Conservation (phyloP, 2,888 invertebrate species). For the Macrophya annulata region DNA sequence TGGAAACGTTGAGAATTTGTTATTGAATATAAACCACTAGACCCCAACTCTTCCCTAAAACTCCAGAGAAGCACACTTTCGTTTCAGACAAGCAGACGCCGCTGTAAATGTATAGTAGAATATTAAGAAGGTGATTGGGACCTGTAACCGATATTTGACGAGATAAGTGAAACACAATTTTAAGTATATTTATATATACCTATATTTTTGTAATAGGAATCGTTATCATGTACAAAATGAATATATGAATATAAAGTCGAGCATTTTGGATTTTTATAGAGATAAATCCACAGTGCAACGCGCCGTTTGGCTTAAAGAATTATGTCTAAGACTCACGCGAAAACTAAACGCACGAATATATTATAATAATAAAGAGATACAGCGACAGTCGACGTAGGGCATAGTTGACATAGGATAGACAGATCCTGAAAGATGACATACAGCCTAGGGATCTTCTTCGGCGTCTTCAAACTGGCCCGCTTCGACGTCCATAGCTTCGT, state of each 20-base stretch:
- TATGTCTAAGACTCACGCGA: constrained; percentile 21
- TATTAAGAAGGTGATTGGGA: neutral
- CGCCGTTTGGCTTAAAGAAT: constrained; percentile 31
- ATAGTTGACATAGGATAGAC: constrained; percentile 1
- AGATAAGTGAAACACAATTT: constrained; percentile 8
- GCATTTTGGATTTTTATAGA: constrained; percentile 46
- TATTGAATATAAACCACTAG: neutral
- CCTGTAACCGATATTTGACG: neutral
- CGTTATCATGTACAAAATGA: constrained; percentile 77
- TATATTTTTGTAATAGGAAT: constrained; percentile 73
- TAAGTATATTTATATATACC: constrained; percentile 31
- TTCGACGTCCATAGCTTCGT: constrained; percentile 80
- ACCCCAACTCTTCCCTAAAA: neutral
- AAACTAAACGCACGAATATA: constrained; percentile 27
- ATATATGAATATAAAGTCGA: constrained; percentile 75
- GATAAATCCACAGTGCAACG: constrained; percentile 5
- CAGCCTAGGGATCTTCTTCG: constrained; percentile 79
- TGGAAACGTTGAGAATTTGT: neutral
- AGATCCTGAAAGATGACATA: neutral
- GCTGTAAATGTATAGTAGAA: neutral
- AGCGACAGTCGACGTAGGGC: constrained; percentile 24
- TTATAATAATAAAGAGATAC: constrained; percentile 22
- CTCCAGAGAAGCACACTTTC: neutral
- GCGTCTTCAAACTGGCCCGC: constrained; percentile 84
- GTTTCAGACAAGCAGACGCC: neutral